Base-by-base conservation (phyloP, 2,888 invertebrate genomes). In the Oligia fasciuncula region DNA sequence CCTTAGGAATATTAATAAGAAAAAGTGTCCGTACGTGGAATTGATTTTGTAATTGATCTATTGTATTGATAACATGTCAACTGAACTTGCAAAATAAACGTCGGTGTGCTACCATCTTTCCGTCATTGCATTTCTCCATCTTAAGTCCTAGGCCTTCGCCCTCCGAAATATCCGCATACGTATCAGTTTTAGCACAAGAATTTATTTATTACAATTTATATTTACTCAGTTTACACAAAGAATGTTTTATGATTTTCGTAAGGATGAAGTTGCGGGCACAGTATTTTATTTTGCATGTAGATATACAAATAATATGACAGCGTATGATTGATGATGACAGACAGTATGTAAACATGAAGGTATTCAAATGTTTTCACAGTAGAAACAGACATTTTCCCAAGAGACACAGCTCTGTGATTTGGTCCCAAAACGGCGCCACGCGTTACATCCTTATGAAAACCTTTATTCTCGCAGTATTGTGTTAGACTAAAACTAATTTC, bases 391-490 rank as follows among this genome's bases (percentile, higher is more conserved):
- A 29, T 23, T 29, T 63, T 54, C 8, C 46, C 62, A 62, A 23
- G 23, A 35, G 9, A 54, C 35, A 43, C 11, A 14, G 14, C 40
- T 9, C 40, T 14, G 40, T 75, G 29, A 49, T 54, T 60, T 49
- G 4, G 54, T 35, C 65, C 49, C 51, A 46, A 49, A 62, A 43
- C 19, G 40, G 40, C 4, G 40, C 35, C 68, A 73, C 77, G 69
- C 49, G 60, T 72, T 46, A 80, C 54, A 35, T 65, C 46, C 35
- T 62, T 75, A 78, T 70, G 71, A 74, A 80, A 68, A 76, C 23
- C 68, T 80, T 54, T 43, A 66, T 17, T 9, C 57, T 72, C 65
- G 69, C 74, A 80, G 92, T 92, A 91, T 90, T 87, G 89, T 89
- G 88, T 90, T 91, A 91, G 62, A 75, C 70, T 73, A 78, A 76